Base-by-base conservation (phyloP, 1,140 invertebrate species). In the Lerema accius region DNA sequence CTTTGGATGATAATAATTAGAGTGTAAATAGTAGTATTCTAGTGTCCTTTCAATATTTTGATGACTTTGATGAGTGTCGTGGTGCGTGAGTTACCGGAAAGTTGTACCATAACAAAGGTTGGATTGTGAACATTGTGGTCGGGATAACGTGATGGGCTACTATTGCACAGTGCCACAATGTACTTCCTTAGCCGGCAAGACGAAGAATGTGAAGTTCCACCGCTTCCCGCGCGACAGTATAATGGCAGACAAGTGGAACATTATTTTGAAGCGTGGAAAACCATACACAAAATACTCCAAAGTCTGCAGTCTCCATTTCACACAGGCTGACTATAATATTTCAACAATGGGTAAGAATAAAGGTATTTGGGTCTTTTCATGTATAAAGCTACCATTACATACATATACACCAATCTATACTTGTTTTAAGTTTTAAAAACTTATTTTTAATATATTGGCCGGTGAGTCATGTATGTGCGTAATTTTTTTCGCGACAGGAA, bases 291-390 rank as follows among this genome's bases (percentile, higher is more conserved):
- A 82, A 67, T 90, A 90, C 71, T 90, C 87, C 5, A 90, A 90
- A 82, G 87, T 90, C 43, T 90, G 88, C 78, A 91, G 88, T 70
- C 78, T 89, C 4, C 88, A 91, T 67, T 91, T 91, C 66, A 88
- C 86, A 3, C 85, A 87, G 37, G 77, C 81, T 6, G 88, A 91
- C 49, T 91, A 91, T 66, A 89, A 87, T 71, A 83, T 89, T 62
- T 89, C 88, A 56, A 86, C 86, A 67, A 91, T 91, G 88, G 88
- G 88, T 91, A 89, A 90, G 87, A 85, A 80, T 83, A 86, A 85
- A 87, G 83, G 79, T 82, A 86, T 84, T 82, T 72, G 79, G 80
- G 83, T 82, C 86, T 86, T 89, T 84, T 82, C 83, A 73, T 73
- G 63, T 79, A 71, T 80, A 66, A 80, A 74, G 48, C 63, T 42